Evolutionary conservation across 2,113 vertebrate genomes (phyloP).

Genomic region (Malurus cyaneus): DNA sequence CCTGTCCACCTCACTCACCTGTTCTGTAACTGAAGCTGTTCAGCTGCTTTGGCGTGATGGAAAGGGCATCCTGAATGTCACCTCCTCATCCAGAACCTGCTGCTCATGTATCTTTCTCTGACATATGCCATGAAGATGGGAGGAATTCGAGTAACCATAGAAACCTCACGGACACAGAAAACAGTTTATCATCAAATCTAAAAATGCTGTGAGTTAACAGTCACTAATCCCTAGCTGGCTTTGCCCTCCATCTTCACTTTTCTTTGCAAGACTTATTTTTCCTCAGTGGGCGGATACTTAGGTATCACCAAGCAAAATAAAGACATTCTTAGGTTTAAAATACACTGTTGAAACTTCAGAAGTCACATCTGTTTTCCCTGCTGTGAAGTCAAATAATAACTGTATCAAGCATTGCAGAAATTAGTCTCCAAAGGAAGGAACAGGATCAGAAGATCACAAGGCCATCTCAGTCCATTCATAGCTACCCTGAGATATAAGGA

Average conservation of each 20-base stretch:
- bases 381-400: background rate
- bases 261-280: background rate
- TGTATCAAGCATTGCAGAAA: background rate
- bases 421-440: background rate
- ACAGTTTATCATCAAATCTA: background rate
- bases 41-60: constrained; percentile 54
- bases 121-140: constrained; percentile 10
- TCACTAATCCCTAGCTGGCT: background rate
- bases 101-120: constrained; percentile 16
- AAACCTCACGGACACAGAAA: constrained; percentile 1
- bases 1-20: constrained; percentile 55
- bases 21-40: constrained; percentile 69
- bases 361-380: background rate
- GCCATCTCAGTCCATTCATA: background rate
- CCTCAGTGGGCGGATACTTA: background rate
- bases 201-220: background rate
- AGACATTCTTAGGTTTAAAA: background rate
- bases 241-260: background rate
- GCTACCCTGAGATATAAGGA: background rate
- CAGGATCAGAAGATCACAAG: background rate
- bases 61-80: constrained; percentile 49
- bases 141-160: constrained; percentile 22
- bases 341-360: background rate
- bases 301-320: background rate
- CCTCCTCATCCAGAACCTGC: background rate